Conservation (phyloP, 2,888 invertebrate species). For the Galerucella calmariensis region DNA sequence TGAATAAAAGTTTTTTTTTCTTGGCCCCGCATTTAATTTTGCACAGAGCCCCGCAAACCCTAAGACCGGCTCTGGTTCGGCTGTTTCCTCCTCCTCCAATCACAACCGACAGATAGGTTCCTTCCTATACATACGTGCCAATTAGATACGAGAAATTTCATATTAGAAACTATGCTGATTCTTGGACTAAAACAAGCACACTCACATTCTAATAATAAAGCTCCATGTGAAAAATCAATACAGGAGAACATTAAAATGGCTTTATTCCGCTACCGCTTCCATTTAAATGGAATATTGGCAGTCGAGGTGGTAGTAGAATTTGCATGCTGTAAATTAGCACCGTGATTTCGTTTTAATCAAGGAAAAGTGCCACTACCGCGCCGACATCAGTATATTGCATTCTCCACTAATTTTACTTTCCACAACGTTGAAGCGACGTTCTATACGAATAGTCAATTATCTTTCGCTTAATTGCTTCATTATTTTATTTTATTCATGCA, state of each 20-base stretch:
- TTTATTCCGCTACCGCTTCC: neutral
- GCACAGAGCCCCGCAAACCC: no score
- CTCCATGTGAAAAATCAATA: constrained; percentile 3
- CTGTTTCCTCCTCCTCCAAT: no score
- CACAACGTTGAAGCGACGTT: neutral
- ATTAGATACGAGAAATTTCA: no score
- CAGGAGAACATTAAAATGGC: neutral
- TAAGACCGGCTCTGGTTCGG: no score
- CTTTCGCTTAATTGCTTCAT: neutral
- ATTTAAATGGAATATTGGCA: neutral
- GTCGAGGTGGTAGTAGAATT: neutral
- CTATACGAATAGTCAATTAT: neutral
- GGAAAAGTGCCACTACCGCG: neutral
- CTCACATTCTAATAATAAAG: neutral
- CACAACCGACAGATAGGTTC: no score
- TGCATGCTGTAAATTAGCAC: neutral
- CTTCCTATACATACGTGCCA: no score
- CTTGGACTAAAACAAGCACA: neutral
- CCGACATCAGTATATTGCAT: neutral
- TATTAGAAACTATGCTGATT: no score
- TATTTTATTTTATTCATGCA: neutral
- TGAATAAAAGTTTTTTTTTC: no score
- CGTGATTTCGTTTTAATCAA: neutral
- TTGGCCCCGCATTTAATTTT: no score
- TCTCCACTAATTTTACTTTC: neutral